These are phyloP conservation scores for Hyphantria cunea DNA, from an alignment of 1,140 invertebrate genomes.

Conservation along the genomic window DNA sequence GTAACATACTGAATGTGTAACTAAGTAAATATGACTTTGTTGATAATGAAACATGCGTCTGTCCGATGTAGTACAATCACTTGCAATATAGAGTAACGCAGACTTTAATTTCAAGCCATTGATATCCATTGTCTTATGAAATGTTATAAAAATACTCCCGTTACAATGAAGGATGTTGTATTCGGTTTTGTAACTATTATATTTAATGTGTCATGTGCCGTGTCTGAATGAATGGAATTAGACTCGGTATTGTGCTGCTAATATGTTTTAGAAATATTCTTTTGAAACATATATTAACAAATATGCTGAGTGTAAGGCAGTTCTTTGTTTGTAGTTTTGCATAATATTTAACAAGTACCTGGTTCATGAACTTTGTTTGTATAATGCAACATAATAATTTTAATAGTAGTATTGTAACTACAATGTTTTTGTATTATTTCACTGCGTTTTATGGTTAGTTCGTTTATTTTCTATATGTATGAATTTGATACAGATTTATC, in stretches of 20 bases:
- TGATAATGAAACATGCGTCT: no score
- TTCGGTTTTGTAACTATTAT: slow-evolving; percentile 4
- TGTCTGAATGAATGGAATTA: slow-evolving; percentile 13
- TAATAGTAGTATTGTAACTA: no score
- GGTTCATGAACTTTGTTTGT: background rate
- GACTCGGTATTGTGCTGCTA: slow-evolving; percentile 18
- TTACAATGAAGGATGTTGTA: slow-evolving; percentile 14
- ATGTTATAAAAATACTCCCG: slow-evolving; percentile 6
- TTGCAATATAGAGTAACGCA: no score
- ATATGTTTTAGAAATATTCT: slow-evolving; percentile 9
- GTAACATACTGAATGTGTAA: no score
- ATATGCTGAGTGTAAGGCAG: slow-evolving; percentile 10
- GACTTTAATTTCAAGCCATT: background rate
- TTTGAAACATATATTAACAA: slow-evolving; percentile 28
- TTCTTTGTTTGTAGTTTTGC: slow-evolving; percentile 19
- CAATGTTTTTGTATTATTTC: no score
- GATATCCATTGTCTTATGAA: background rate
- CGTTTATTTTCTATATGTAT: no score
- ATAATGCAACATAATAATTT: slow-evolving; percentile 4
- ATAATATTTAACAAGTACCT: no score
- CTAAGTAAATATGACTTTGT: no score
- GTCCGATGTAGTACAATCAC: no score
- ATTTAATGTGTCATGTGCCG: slow-evolving; percentile 9
- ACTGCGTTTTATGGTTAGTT: no score
- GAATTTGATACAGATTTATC: no score